Conservation (phyloP, 2,113 vertebrate genomes). For the Lepus timidus region DNA sequence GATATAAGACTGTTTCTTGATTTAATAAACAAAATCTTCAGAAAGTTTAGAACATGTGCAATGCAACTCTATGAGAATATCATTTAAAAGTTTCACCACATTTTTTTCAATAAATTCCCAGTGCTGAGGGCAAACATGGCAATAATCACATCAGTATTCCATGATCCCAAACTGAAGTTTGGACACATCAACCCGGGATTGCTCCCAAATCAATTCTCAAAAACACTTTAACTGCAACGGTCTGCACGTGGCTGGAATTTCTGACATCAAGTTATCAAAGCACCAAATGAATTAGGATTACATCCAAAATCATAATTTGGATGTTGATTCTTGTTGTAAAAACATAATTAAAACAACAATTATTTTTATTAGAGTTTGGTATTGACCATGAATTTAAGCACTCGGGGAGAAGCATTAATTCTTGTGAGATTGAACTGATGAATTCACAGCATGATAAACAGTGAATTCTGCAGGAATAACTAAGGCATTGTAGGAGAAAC, state of each 20-base stretch:
- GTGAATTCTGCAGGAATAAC: neutral
- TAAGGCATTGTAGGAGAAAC: neutral
- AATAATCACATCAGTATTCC: neutral
- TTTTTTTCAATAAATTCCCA: neutral
- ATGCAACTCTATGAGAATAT: neutral
- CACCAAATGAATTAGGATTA: neutral
- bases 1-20: neutral
- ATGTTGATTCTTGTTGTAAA: neutral
- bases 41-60: neutral
- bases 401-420: neutral
- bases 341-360: neutral
- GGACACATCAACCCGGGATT: neutral
- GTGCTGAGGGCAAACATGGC: too few species aligned
- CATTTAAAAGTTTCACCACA: neutral
- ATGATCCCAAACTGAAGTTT: neutral
- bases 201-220: neutral
- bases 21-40: neutral
- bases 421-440: neutral
- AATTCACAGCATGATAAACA: neutral
- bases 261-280: neutral
- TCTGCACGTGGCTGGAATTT: neutral
- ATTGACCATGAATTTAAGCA: neutral
- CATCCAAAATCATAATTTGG: conserved; percentile 28
- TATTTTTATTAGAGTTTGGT: neutral
- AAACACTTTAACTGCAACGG: neutral